These are phyloP conservation scores for Sus cebifrons DNA, from an alignment of 2,797 vertebrate species.

Conservation along the genomic window DNA sequence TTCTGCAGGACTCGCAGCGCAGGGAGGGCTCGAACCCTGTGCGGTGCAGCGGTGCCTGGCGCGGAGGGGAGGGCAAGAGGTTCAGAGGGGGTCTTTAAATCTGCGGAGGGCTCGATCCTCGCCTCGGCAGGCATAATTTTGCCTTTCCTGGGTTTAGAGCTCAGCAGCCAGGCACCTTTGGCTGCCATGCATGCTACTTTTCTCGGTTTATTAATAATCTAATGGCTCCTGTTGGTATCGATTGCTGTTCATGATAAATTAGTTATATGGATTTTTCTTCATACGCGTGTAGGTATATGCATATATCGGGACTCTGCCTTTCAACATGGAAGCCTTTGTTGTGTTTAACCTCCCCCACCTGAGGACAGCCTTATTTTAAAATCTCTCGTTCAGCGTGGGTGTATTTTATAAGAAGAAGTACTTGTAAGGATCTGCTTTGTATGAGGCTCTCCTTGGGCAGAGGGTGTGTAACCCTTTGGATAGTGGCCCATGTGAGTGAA, in stretches of 20 bases:
- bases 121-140: background rate
- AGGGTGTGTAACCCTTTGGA: constrained; percentile 84
- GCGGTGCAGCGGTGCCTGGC: background rate
- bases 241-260: constrained; percentile 70
- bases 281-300: constrained; percentile 55
- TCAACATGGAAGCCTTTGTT: constrained; percentile 84
- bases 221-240: constrained; percentile 64
- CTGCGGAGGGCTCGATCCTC: background rate
- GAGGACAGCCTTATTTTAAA: constrained; percentile 77
- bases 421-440: constrained; percentile 76
- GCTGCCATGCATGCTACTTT: constrained; percentile 47
- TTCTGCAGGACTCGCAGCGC: constrained; percentile 66
- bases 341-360: constrained; percentile 82
- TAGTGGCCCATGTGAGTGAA: constrained; percentile 83
- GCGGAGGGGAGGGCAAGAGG: background rate
- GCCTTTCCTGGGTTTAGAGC: background rate
- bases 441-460: constrained; percentile 65
- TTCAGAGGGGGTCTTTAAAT: background rate
- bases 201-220: constrained; percentile 73
- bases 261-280: constrained; percentile 68
- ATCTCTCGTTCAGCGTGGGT: constrained; percentile 75
- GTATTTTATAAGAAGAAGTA: constrained; percentile 80
- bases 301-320: constrained; percentile 66
- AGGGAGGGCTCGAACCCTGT: constrained; percentile 3
- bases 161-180: background rate